Percentiles rank a stretch among this genome's conserved stretches.
Evolutionary conservation across 2,797 vertebrate genomes (phyloP).

Genomic region (Allobates femoralis): DNA sequence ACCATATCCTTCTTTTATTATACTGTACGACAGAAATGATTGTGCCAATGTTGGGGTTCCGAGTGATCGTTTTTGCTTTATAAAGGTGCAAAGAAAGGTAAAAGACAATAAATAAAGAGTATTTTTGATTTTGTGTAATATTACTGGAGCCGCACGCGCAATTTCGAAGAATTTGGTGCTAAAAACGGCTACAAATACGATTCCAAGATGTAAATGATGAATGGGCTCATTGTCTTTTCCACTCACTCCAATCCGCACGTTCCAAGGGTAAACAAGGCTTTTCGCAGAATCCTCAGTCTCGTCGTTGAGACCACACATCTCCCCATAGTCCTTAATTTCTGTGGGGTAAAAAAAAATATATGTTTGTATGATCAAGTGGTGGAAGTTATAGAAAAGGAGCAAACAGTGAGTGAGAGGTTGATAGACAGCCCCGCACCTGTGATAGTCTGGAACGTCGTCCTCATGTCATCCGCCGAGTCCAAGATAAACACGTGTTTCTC

Average conservation of each 20-base stretch:
- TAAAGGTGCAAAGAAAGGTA: no score
- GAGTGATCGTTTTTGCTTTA: no score
- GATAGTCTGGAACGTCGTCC: constrained; percentile 81
- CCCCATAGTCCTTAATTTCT: constrained; percentile 68
- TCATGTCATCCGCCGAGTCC: constrained; percentile 66
- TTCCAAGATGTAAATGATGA: no score
- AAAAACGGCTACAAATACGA: no score
- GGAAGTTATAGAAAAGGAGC: background rate
- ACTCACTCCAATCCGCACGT: constrained; percentile 69
- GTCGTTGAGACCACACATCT: constrained; percentile 73
- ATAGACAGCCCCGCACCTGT: constrained; percentile 73
- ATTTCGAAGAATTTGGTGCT: no score
- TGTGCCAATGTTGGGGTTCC: no score
- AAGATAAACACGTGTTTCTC: constrained; percentile 84
- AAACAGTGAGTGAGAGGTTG: background rate
- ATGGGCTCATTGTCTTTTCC: background rate
- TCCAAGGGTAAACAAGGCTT: constrained; percentile 71
- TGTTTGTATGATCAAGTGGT: no score
- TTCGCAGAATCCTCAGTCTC: constrained; percentile 60
- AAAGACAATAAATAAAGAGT: no score
- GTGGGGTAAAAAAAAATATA: background rate
- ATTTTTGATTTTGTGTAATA: no score
- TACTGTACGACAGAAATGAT: no score
- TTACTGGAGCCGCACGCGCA: no score
- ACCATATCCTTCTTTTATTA: no score